phyloP scores from a whole-genome alignment of 1,140 invertebrate species.

The Penaeus chinensis region DNA sequence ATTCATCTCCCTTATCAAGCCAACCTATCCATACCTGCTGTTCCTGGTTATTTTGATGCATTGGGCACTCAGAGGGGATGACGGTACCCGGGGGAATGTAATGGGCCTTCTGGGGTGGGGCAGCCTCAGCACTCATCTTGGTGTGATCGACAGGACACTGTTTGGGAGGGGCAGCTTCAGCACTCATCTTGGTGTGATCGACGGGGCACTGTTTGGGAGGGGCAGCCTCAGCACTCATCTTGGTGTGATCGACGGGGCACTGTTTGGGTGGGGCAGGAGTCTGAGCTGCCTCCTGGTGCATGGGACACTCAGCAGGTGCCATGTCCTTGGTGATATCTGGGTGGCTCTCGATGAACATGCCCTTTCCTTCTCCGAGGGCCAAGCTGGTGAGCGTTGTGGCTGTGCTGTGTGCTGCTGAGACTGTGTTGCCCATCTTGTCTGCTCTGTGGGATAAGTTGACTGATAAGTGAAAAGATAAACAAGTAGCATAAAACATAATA shows the following conservation, averaged over 20 bases:
- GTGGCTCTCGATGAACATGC: not conserved
- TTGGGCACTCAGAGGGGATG: constrained; percentile 53
- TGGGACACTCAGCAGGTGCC: constrained; percentile 14
- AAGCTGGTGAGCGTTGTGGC: constrained; percentile 42
- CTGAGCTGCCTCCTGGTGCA: not conserved
- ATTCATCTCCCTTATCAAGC: not conserved
- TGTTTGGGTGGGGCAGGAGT: not conserved
- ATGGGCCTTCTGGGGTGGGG: not conserved
- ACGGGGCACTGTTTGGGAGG: not conserved
- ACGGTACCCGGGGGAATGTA: not conserved
- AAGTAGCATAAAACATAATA: no score
- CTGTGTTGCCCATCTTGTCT: constrained; percentile 36
- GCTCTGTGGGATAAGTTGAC: not conserved
- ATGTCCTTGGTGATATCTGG: not conserved
- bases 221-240: not conserved
- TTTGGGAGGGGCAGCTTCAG: not conserved
- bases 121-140: not conserved
- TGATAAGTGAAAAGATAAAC: not conserved
- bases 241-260: not conserved
- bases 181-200: not conserved
- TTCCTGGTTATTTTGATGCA: constrained; percentile 46
- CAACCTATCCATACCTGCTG: constrained; percentile 17
- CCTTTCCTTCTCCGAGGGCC: constrained; percentile 4
- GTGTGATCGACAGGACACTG: constrained; percentile 45
- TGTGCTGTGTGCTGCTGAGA: constrained; percentile 47